phyloP scores from a whole-genome alignment of 2,113 vertebrate genomes.

The Romanogobio albipinnatus region DNA sequence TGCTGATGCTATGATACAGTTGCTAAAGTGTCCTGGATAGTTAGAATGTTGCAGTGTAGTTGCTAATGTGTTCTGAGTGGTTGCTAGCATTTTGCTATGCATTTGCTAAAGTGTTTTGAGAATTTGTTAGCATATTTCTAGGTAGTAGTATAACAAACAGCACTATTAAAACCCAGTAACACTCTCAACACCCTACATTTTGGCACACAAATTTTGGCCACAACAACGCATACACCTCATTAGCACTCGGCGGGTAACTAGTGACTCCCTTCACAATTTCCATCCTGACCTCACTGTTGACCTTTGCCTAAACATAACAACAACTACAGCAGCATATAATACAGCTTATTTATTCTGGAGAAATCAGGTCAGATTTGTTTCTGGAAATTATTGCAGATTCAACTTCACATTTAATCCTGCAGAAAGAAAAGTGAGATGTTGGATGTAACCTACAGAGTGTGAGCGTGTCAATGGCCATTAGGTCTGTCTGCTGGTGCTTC shows the following conservation, averaged over 20 bases:
- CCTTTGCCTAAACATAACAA: constrained; percentile 24
- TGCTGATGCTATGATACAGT: not conserved
- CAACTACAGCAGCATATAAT: not conserved
- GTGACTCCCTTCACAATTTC: not conserved
- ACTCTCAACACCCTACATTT: not conserved
- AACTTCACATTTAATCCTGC: constrained; percentile 22
- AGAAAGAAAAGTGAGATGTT: constrained; percentile 13
- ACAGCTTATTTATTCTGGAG: not conserved
- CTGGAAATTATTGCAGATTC: not conserved
- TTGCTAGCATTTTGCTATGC: not conserved
- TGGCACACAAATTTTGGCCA: not conserved
- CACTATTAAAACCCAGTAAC: not conserved
- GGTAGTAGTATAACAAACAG: not conserved
- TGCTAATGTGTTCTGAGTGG: no score
- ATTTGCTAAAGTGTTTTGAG: not conserved
- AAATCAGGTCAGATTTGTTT: not conserved
- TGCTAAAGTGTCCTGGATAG: no score
- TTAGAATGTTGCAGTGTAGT: no score
- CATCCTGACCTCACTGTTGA: not conserved
- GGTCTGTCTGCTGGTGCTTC: not conserved
- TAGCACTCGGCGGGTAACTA: constrained; percentile 13
- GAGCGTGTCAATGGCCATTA: not conserved
- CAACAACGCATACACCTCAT: not conserved
- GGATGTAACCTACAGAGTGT: not conserved
- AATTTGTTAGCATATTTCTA: not conserved